Evolutionary conservation across 2,797 vertebrate genomes (phyloP), one percentile per base, ranked within the genome.

Genomic region (Schizothorax lantsangensis): DNA sequence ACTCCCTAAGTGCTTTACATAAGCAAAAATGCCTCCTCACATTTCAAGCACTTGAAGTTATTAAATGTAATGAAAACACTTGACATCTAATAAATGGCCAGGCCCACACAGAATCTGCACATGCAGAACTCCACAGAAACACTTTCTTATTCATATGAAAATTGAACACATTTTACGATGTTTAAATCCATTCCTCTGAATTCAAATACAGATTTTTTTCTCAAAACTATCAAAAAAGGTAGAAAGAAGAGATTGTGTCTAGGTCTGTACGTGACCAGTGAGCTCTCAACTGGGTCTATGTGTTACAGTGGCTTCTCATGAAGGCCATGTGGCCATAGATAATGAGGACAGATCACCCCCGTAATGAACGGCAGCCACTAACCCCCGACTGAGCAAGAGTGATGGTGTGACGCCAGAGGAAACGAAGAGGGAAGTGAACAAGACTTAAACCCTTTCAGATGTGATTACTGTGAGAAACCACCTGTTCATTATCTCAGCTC

Each of bases 51-150:
- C 36, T 59, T 79, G 6, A 59, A 59, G 21, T n/a, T 57, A 77
- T 78, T 57, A 78, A 78, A 15, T 26, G 36, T 79, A 79, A 79
- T 38, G 36, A 79, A 75, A 59, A n/a, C 36, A 59, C 77, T 59
- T 59, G 30, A 36, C 30, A 1, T 36, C 30, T 77, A 77, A 77
- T 54, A 36, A 54, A 54, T 36, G 17, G 5, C 30, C 19, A 14
- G 74, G 47, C 74, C 10, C 47, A 77, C 74, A 75, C 26, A 33
- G 14, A 49, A 49, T 75, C 73, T 49, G 15, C 69, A 43, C 69
- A 23, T 6, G 23, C 21, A 71, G 9, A 75, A 77, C 26, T 77
- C 72, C 2, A 30, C 15, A 2, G 45, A 75, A 77, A 36, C 74
- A 54, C 47, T 36, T 52, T 33, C 9, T 36, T 21, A 49, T 49